Base-by-base conservation (phyloP, 1,140 invertebrate species). In the Eumeta japonica region DNA sequence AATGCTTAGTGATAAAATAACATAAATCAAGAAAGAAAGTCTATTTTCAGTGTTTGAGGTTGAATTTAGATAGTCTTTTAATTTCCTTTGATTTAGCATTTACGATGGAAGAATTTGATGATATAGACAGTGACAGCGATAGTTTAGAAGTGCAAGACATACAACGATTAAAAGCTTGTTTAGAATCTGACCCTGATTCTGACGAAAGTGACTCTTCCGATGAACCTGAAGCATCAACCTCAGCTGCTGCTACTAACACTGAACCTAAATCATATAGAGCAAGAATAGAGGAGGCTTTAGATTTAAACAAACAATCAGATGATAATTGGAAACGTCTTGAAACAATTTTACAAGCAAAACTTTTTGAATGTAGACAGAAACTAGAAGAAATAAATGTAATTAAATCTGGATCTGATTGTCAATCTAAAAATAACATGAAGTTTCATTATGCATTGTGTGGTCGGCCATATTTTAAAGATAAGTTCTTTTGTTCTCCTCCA, bases 381-480 rank as follows among this genome's bases (percentile, higher is more conserved):
- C 35, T 67, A 16, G 28, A 33, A 20, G 47, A 52, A 30, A 36
- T 60, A 5, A 43, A 57, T n/a, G 11, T 28, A 4, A 17, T 30
- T 24, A 28, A 42, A 13, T 39, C 18, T 13, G 35, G 16, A 11
- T 34, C 39, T n/a, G n/a, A n/a, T n/a, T n/a, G 10, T 35, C 24
- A 31, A 19, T 17, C n/a, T 10, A 28, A 9, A 48, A 60, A 3
- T 56, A 45, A 41, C 7, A 34, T n/a, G 47, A 53, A 41, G 17
- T 36, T 13, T 19, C 28, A 14, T 68, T 65, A 28, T 46, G 50
- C 3, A 62, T 62, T 35, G 45, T 68, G 59, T 46, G 66, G 66
- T 4, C 60, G 55, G 29, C 68, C 68, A 5, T 71, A 73, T 35
- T 73, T 73, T 27, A 71, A 60, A 46, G 68, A 73, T 35, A 54